Evolutionary conservation across 2,113 vertebrate genomes (phyloP).

Genomic region (Oxyura jamaicensis): DNA sequence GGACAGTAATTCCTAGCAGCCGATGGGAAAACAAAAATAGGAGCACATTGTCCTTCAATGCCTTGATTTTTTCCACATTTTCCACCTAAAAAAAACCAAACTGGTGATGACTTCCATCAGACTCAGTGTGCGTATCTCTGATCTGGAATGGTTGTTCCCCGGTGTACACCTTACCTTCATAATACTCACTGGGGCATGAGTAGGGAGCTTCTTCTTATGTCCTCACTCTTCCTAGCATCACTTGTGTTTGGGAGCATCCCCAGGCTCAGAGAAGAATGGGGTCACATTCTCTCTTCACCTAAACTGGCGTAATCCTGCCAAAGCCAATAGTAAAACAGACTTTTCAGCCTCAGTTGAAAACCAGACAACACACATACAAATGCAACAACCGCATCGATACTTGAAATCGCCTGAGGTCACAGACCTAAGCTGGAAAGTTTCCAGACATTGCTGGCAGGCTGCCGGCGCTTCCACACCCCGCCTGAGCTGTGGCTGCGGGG

Average conservation of each 20-base stretch:
- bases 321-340: background rate
- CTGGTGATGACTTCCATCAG: background rate
- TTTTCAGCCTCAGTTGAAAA: background rate
- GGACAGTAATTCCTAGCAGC: background rate
- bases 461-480: background rate
- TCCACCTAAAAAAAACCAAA: rapidly evolving
- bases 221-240: background rate
- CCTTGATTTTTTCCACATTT: background rate
- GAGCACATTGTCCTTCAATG: background rate
- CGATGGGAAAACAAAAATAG: background rate
- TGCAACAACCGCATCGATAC: background rate
- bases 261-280: background rate
- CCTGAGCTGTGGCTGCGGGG: background rate
- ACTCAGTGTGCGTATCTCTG: background rate
- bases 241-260: background rate
- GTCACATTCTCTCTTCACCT: background rate
- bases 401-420: background rate
- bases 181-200: background rate
- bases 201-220: background rate
- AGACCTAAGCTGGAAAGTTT: background rate
- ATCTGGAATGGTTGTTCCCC: background rate
- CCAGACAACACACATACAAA: background rate
- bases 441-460: background rate
- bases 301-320: background rate
- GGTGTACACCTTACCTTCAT: background rate